Percentiles rank a stretch among this genome's conserved stretches.
These are phyloP conservation scores for Geodia barretti DNA, from an alignment of 37 sponge, comb jelly and placozoan species.

Conservation along the genomic window DNA sequence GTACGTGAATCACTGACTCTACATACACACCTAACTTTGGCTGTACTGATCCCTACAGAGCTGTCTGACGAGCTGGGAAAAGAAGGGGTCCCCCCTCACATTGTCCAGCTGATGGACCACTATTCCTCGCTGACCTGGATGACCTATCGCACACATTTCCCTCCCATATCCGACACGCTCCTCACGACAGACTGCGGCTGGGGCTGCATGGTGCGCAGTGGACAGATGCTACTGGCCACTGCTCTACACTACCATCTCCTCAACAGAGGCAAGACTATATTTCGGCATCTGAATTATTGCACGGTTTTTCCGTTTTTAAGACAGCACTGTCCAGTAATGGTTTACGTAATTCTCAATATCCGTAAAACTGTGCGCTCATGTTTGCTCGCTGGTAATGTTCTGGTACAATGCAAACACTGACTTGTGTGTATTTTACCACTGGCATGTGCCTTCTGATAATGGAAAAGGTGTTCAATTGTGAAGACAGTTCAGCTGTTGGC, in stretches of 20 bases:
- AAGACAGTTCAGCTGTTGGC: too few relatives aligned
- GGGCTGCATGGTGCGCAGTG: conserved; percentile 99
- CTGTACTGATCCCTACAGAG: neutral
- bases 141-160: conserved; percentile 84
- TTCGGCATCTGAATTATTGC: too few relatives aligned
- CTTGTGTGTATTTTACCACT: too few relatives aligned
- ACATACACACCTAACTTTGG: neutral
- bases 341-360: too few relatives aligned
- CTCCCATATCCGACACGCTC: conserved; percentile 60
- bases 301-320: too few relatives aligned
- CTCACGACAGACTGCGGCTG: conserved; percentile 96
- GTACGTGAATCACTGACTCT: neutral
- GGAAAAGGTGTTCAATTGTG: too few relatives aligned
- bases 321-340: too few relatives aligned
- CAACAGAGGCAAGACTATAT: conserved; percentile 35
- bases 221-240: conserved; percentile 98
- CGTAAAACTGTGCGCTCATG: too few relatives aligned
- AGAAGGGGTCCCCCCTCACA: conserved; percentile 65
- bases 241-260: conserved; percentile 75
- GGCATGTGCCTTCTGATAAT: too few relatives aligned
- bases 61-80: neutral
- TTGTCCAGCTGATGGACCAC: conserved; percentile 67
- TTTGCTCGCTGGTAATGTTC: too few relatives aligned
- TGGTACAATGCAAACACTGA: too few relatives aligned
- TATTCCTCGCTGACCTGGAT: conserved; percentile 71